Conservation (phyloP, 2,888 invertebrate genomes). For the Parascotia fuliginaria region DNA sequence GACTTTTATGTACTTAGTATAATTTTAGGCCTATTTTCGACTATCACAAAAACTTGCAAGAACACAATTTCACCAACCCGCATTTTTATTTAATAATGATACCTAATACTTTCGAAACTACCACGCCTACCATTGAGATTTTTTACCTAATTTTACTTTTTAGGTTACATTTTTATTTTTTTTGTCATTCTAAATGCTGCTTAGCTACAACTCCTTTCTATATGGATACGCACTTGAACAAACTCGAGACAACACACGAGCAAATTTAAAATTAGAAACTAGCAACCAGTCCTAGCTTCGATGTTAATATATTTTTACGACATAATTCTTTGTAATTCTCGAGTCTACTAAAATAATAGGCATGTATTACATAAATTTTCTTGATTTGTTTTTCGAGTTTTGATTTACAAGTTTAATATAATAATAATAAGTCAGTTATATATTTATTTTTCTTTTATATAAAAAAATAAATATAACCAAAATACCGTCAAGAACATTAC, state of each 20-base stretch:
- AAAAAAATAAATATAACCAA: conserved; percentile 44
- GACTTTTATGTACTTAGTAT: no score
- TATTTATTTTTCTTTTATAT: conserved; percentile 35
- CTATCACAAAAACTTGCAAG: conserved; percentile 7
- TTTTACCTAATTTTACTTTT: conserved; percentile 49
- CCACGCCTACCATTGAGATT: conserved; percentile 65
- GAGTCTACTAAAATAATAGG: no score
- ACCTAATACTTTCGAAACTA: conserved; percentile 55
- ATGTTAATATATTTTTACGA: no score
- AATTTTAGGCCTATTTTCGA: no score
- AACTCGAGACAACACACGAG: no score
- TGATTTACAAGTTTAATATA: no score
- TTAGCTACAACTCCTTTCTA: conserved; percentile 5
- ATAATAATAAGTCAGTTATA: conserved; percentile 33
- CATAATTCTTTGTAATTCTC: no score
- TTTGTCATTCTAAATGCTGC: conserved; percentile 23
- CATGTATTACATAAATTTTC: no score
- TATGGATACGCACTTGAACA: conserved; percentile 3
- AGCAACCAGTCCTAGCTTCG: no score
- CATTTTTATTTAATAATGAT: conserved; percentile 18
- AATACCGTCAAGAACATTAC: conserved; percentile 17
- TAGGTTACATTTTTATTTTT: conserved; percentile 12
- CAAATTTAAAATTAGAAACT: no score
- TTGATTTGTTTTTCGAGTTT: no score
- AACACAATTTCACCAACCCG: conserved; percentile 19